Evolutionary conservation across 1,140 invertebrate genomes (phyloP), one percentile per base, ranked within the genome.

Genomic region (Drosophila chauvacae): DNA sequence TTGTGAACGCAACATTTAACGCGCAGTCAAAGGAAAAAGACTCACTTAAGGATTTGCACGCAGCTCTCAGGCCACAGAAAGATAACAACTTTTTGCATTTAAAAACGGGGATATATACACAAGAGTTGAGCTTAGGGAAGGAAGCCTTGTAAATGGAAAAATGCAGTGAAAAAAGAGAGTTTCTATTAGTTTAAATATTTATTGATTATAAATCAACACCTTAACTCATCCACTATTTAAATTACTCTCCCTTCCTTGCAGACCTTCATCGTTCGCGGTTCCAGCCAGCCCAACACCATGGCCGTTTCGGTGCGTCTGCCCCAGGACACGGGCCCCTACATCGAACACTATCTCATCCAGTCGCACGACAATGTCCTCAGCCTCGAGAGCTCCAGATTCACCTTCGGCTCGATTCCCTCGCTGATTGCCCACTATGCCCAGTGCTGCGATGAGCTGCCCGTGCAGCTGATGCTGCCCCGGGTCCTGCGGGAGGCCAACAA

Each of bases 311-410:
- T 99, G 26, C 95, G 97, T 50, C 93, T 98, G 77, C 97, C 97
- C 2, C 94, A 95, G 26, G 96, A 96, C 81, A 97, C 96, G 81
- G 97, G 97, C 7, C 96, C 97, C 7, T 97, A 98, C 92, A 97
- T 98, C 73, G 98, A 99, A 90, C 98, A 99, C 93, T 99, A 99
- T 93, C 94, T 99, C 64, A 98, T 99, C 51, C 97, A 98, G 92
- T 96, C 96, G 14, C 95, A 95, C 58, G 95, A 95, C 55, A 95
- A 96, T 57, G 95, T 96, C 71, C 94, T 98, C 66, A 96, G 97
- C 50, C 94, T 99, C 68, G 98, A 99, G 93, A 98, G 97, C 60
- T 98, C 97, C 16, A 96, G 97, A 81, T 97, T 98, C 93, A 95
- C 96, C 76, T 99, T 99, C 92, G 96, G 96, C 90, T 97, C 97